Conservation (phyloP, 2,888 invertebrate species). For the Brachyopa scutellaris region DNA sequence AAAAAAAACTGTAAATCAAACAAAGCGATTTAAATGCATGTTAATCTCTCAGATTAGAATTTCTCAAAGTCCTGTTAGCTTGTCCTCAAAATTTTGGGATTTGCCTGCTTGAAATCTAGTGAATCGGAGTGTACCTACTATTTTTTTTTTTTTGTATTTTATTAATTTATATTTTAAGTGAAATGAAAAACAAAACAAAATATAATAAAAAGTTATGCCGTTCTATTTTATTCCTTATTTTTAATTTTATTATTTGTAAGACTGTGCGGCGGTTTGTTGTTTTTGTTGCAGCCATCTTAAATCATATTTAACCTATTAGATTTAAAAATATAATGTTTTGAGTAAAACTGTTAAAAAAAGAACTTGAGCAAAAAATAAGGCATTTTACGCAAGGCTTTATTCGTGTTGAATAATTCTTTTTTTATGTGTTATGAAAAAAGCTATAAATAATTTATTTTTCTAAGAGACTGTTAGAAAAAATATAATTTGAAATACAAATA, state of each 20-base stretch:
- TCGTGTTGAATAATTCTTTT: conserved; percentile 27
- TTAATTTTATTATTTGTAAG: conserved; percentile 41
- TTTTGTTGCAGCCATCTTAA: conserved; percentile 68
- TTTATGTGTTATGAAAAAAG: conserved; percentile 24
- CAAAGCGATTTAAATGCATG: too few relatives aligned
- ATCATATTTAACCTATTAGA: conserved; percentile 29
- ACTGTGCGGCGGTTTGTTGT: conserved; percentile 55
- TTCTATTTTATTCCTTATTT: background rate
- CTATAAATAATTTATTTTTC: conserved; percentile 59
- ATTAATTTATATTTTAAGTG: conserved; percentile 35
- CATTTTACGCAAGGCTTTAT: conserved; percentile 68
- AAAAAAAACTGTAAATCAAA: too few relatives aligned
- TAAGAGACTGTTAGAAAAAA: conserved; percentile 42
- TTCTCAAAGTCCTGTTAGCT: too few relatives aligned
- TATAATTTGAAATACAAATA: conserved; percentile 45
- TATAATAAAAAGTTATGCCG: conserved; percentile 13
- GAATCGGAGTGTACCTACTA: too few relatives aligned
- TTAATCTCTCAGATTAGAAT: too few relatives aligned
- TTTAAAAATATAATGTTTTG: conserved; percentile 16
- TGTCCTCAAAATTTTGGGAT: too few relatives aligned
- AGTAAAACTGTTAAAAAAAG: conserved; percentile 12
- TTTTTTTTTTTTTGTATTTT: conserved; percentile 45
- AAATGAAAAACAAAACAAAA: conserved; percentile 32
- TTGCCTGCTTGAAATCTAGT: too few relatives aligned
- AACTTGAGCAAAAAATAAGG: conserved; percentile 70